Evolutionary conservation across 2,797 vertebrate species (phyloP).

Genomic region (Mycteria americana): DNA sequence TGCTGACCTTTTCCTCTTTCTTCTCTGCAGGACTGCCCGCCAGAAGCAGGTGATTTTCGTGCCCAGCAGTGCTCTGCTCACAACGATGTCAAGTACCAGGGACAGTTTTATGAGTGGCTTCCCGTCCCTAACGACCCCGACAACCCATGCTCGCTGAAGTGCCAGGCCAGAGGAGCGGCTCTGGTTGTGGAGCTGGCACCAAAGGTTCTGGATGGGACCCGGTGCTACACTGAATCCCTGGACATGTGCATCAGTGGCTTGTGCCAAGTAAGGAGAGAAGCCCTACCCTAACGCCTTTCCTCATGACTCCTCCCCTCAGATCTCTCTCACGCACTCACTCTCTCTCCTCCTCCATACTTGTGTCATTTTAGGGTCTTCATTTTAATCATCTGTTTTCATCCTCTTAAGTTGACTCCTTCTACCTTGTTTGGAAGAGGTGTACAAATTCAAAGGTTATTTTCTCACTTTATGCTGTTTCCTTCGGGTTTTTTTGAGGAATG

Average conservation of each 20-base stretch:
- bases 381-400: not conserved
- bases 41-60: constrained; percentile 92
- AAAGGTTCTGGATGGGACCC: constrained; percentile 94
- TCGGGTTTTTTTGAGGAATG: rapidly evolving
- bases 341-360: not conserved
- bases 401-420: not conserved
- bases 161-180: constrained; percentile 83
- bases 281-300: not conserved
- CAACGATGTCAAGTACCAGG: constrained; percentile 90
- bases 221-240: constrained; percentile 94
- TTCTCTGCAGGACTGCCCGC: constrained; percentile 86
- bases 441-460: not conserved
- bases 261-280: constrained; percentile 85
- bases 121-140: constrained; percentile 91
- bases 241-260: constrained; percentile 97
- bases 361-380: not conserved
- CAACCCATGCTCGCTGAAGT: constrained; percentile 93
- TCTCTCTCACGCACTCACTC: not conserved
- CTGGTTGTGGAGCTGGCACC: constrained; percentile 91
- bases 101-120: constrained; percentile 92
- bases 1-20: not conserved
- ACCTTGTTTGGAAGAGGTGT: not conserved
- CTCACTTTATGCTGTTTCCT: not conserved
- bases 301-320: not conserved
- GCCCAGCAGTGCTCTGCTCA: constrained; percentile 97